Percentiles rank a stretch among this genome's conserved stretches.
Evolutionary conservation across 2,888 invertebrate genomes (phyloP).

Genomic region (Drosophila demipolita): DNA sequence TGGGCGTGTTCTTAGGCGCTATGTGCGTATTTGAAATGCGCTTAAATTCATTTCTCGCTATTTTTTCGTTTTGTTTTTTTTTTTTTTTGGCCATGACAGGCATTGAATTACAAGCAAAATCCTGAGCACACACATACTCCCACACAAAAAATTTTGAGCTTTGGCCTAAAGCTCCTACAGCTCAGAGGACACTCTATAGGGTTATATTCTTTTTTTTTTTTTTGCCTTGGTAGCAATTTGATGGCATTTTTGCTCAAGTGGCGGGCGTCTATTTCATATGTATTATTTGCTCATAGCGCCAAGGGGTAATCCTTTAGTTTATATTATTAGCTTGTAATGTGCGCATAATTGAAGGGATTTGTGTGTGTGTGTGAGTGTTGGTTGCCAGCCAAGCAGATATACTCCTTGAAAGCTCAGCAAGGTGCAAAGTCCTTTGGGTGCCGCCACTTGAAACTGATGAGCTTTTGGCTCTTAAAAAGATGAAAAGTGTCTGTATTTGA

Average conservation of each 20-base stretch:
- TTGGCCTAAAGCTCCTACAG: conserved; percentile 59
- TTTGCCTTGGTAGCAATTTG: conserved; percentile 64
- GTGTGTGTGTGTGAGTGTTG: conserved; percentile 40
- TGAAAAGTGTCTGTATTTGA: conserved; percentile 3
- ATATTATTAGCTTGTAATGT: conserved; percentile 78
- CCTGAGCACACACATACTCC: conserved; percentile 38
- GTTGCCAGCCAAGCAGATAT: conserved; percentile 8
- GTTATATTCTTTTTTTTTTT: not conserved
- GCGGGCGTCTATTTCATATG: conserved; percentile 61
- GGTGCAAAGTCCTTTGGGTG: conserved; percentile 44
- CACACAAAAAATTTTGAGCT: conserved; percentile 26
- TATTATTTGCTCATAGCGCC: conserved; percentile 64
- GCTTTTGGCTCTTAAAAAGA: conserved; percentile 25
- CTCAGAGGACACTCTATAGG: conserved; percentile 46
- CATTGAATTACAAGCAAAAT: conserved; percentile 68
- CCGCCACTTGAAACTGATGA: conserved; percentile 47
- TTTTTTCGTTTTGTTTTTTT: conserved; percentile 33
- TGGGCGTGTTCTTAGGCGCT: conserved; percentile 63
- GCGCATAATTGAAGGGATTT: conserved; percentile 72
- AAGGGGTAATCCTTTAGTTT: conserved; percentile 75
- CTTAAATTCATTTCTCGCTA: conserved; percentile 68
- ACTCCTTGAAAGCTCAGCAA: conserved; percentile 29
- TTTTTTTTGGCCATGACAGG: conserved; percentile 45
- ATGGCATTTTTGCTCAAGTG: conserved; percentile 71
- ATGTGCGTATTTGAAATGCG: conserved; percentile 72